Conservation (phyloP, 2,888 invertebrate genomes). For the Drosophila tripunctata region DNA sequence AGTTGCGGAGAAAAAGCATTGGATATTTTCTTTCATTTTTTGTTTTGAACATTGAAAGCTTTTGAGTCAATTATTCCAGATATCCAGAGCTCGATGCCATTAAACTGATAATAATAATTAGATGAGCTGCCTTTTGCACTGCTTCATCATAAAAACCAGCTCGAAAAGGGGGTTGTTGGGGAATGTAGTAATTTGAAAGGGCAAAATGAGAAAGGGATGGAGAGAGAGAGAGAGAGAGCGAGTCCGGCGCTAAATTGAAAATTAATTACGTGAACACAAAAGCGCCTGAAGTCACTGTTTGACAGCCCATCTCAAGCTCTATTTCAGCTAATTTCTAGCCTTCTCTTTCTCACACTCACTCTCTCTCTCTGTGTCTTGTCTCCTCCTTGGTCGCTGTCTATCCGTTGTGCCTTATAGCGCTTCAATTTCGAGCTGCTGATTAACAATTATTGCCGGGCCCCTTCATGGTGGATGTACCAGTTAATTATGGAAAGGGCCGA, state of each 20-base stretch:
- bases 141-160: conserved; percentile 11
- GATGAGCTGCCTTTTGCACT: conserved; percentile 15
- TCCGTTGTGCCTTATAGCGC: conserved; percentile 9
- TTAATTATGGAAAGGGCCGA: conserved; percentile 25
- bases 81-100: conserved; percentile 15
- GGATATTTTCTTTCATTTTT: too few relatives aligned
- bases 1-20: conserved; percentile 10
- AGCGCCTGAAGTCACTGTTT: conserved; percentile 41
- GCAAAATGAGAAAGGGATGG: neutral
- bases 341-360: neutral
- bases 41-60: conserved; percentile 9
- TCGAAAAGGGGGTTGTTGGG: neutral
- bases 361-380: neutral
- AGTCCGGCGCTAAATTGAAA: conserved; percentile 55
- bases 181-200: too few relatives aligned
- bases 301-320: conserved; percentile 29
- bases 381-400: neutral
- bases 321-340: neutral
- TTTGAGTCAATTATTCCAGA: conserved; percentile 38
- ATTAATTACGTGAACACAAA: conserved; percentile 66
- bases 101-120: conserved; percentile 15
- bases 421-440: conserved; percentile 21
- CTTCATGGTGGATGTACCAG: conserved; percentile 13
- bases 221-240: neutral
- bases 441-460: conserved; percentile 16